These are phyloP conservation scores for Micrasema minimum DNA, from an alignment of 1,140 invertebrate species.

Conservation along the genomic window DNA sequence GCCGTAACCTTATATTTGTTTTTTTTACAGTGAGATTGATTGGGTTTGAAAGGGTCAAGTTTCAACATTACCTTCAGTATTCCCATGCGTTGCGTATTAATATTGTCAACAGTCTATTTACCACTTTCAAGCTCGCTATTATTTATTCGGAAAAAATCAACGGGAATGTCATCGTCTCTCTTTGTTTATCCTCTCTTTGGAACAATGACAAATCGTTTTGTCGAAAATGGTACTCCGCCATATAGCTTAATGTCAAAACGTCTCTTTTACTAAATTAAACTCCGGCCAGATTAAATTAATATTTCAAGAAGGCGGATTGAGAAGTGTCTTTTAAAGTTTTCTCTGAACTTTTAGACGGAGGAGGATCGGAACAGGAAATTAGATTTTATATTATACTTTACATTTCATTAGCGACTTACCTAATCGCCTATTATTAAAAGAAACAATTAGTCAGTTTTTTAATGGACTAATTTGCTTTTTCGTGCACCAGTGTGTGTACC, in stretches of 20 bases:
- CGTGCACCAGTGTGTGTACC: too few species aligned
- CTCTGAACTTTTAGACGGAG: constrained; percentile 3
- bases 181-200: constrained; percentile 36
- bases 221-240: constrained; percentile 40
- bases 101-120: constrained; percentile 46
- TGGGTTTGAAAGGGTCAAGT: too few species aligned
- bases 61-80: constrained; percentile 5
- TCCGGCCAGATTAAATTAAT: constrained; percentile 39
- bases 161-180: constrained; percentile 33
- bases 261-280: constrained; percentile 46
- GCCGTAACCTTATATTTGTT: too few species aligned
- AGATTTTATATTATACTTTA: constrained; percentile 7
- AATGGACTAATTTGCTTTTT: too few species aligned
- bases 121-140: constrained; percentile 25
- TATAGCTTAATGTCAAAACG: constrained; percentile 46
- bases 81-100: constrained; percentile 41
- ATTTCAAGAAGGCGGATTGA: constrained; percentile 29
- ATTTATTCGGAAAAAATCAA: constrained; percentile 42
- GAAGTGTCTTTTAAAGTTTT: constrained; percentile 12
- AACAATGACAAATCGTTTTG: constrained; percentile 46
- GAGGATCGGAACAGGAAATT: neutral
- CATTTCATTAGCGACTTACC: neutral
- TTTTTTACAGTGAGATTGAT: too few species aligned
- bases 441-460: too few species aligned
- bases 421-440: neutral